phyloP scores from a whole-genome alignment of 2,113 vertebrate species.

The Eclectus roratus region DNA sequence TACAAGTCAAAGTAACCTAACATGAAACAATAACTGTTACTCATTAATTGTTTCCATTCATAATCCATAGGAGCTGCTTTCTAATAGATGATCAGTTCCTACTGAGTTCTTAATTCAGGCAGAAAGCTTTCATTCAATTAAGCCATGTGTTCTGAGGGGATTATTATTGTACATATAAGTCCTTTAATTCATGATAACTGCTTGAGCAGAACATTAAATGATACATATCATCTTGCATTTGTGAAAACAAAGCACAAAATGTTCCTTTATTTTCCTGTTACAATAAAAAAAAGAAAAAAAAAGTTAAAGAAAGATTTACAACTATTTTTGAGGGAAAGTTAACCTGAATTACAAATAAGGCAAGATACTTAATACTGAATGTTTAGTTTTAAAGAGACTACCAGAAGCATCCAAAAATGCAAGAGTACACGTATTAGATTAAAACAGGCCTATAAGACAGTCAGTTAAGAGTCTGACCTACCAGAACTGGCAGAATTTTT shows the following conservation, averaged over 20 bases:
- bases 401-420: not conserved
- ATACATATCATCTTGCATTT: not conserved
- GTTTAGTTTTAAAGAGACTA: not conserved
- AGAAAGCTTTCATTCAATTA: not conserved
- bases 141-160: not conserved
- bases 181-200: not conserved
- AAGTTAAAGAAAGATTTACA: not conserved
- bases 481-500: not conserved
- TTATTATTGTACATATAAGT: not conserved
- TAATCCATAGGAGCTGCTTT: not conserved
- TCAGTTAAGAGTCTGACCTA: not conserved
- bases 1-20: not conserved
- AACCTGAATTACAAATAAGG: not conserved
- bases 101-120: not conserved
- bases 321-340: not conserved
- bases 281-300: not conserved
- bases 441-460: not conserved
- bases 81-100: not conserved
- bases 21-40: not conserved
- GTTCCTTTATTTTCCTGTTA: not conserved
- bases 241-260: not conserved
- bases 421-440: not conserved
- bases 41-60: not conserved
- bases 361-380: not conserved
- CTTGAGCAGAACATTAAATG: not conserved